Conservation (phyloP, 30 jellyfish, hydroid and myxozoan species). For the Nemopilema nomurai region DNA sequence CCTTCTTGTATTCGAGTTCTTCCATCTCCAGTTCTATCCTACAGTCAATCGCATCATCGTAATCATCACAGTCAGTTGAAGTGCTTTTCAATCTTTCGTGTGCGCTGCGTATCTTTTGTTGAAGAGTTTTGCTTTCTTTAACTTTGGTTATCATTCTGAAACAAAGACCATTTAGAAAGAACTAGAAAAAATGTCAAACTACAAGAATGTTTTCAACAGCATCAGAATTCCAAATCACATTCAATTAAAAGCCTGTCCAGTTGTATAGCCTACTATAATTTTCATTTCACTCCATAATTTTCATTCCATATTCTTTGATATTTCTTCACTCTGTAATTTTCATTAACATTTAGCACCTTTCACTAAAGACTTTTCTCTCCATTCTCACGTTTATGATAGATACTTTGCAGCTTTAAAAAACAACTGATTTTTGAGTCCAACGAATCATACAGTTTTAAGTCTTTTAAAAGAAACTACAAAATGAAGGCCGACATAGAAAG, state of each 20-base stretch:
- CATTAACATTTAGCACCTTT: no score
- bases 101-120: slow-evolving; percentile 46
- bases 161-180: background rate
- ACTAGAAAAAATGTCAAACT: no score
- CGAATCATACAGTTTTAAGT: no score
- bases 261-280: background rate
- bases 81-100: slow-evolving; percentile 54
- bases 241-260: no score
- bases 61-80: slow-evolving; percentile 56
- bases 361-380: no score
- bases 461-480: no score
- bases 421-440: no score
- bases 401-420: no score
- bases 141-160: slow-evolving; percentile 73
- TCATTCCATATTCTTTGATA: no score
- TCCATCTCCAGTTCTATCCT: slow-evolving; percentile 69
- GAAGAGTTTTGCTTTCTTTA: slow-evolving; percentile 58
- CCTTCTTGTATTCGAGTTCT: slow-evolving; percentile 50
- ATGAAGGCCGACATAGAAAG: no score
- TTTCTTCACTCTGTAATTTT: no score
- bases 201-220: background rate
- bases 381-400: no score
- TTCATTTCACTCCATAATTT: background rate
- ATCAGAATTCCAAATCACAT: background rate
- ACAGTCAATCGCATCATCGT: slow-evolving; percentile 54